A percentile compares a stretch with the other conserved stretches of the same genome.
Evolutionary conservation across 2,888 invertebrate species (phyloP).

Genomic region (Monoplex corrugatus): DNA sequence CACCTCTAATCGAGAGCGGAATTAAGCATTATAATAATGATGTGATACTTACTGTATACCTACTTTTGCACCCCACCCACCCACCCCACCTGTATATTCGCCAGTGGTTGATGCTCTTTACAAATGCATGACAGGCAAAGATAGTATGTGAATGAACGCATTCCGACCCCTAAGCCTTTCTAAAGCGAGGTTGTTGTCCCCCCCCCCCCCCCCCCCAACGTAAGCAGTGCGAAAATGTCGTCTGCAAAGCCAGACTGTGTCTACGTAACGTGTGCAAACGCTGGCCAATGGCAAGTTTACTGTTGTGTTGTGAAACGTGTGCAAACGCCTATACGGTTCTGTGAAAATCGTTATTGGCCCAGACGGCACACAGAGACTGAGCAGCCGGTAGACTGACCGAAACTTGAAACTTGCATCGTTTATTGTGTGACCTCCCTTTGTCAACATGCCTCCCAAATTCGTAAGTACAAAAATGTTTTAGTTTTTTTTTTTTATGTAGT

Average conservation of each 20-base stretch:
- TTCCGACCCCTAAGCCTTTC: not conserved
- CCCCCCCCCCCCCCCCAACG: no score
- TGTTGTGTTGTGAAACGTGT: not conserved
- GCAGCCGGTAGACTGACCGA: not conserved
- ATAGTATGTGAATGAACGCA: no score
- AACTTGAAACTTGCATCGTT: not conserved
- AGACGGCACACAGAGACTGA: not conserved
- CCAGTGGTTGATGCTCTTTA: no score
- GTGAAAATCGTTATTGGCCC: not conserved
- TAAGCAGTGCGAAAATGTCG: no score
- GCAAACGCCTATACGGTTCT: not conserved
- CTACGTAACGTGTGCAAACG: constrained; percentile 12
- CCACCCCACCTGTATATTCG: no score
- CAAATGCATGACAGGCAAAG: no score
- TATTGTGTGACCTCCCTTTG: not conserved
- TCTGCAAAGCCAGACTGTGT: not conserved
- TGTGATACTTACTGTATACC: no score
- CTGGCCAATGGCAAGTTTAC: not conserved
- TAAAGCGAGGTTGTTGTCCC: not conserved
- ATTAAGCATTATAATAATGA: no score
- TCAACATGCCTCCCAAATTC: constrained; percentile 42
- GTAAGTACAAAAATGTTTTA: constrained; percentile 35
- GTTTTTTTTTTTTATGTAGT: not conserved
- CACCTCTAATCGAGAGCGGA: no score
- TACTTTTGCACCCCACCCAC: no score